phyloP scores from a whole-genome alignment of 2,888 invertebrate genomes.

The Caenorhabditis sulstoni region DNA sequence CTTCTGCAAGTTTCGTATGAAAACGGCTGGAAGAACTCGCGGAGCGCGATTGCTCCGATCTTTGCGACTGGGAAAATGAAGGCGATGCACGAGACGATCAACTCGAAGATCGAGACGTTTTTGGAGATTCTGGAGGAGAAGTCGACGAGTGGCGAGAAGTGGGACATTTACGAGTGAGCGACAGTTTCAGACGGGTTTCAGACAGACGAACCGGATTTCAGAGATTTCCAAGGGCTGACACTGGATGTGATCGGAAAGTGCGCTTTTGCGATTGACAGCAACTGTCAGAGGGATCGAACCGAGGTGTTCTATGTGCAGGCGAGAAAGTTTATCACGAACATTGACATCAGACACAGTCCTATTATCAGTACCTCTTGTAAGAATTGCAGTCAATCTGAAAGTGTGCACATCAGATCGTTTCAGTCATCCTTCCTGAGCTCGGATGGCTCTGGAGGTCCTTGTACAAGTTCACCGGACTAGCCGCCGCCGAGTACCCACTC shows the following conservation, averaged over 20 bases:
- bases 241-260: constrained; percentile 74
- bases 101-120: constrained; percentile 58
- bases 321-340: constrained; percentile 21
- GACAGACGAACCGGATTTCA: constrained; percentile 55
- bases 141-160: constrained; percentile 38
- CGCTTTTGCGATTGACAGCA: constrained; percentile 71
- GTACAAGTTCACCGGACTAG: constrained; percentile 46
- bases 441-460: constrained; percentile 58
- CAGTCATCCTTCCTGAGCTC: constrained; percentile 65
- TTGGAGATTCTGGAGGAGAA: constrained; percentile 64
- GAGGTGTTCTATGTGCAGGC: constrained; percentile 64
- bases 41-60: constrained; percentile 41
- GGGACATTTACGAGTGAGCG: constrained; percentile 72
- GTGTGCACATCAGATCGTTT: background rate
- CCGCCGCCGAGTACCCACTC: constrained; percentile 51
- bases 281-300: constrained; percentile 63
- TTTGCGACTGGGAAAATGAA: constrained; percentile 63
- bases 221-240: constrained; percentile 75
- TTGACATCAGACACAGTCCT: constrained; percentile 37
- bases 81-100: constrained; percentile 59
- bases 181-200: background rate
- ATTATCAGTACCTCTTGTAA: constrained; percentile 28
- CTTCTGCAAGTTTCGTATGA: constrained; percentile 34
- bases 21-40: constrained; percentile 45
- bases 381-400: background rate